Evolutionary conservation across 92 coral and sea anemone species (phyloP), one percentile per base, ranked within the genome.

Genomic region (Actinernus sp.): DNA sequence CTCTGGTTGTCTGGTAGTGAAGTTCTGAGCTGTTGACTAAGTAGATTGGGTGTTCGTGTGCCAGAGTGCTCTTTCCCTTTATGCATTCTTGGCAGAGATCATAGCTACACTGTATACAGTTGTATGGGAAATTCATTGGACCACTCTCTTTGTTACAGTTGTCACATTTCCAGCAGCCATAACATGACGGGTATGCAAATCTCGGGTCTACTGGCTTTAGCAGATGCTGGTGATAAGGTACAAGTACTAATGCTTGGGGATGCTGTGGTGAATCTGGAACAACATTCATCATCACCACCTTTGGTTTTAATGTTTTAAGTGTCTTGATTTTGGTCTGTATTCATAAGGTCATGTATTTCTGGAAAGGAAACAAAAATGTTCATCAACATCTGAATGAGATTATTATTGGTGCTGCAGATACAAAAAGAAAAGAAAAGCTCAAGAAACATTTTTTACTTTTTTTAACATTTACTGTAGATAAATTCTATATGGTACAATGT

Each of bases 151-250:
- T 52, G 16, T 48, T 26, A 26, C 96, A 90, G 71, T 85, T 59
- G 66, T 90, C 96, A 45, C 96, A 90, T 57, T 65, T 75, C 96
- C 96, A 90, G 14, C 71, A 29, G 0, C 96, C 96, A 14, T n/a
- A 50, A 65, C 38, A 80, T 11, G 65, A 44, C 26, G 64, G 45
- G 55, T 90, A 90, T 27, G 71, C 74, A 0, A 9, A 20, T 43
- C 34, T 13, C 4, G 94, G 94, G 45, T 88, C 32, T 3, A 45
- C 76, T 45, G 48, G 50, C 6, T 46, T 16, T 34, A 88, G 70
- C 7, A 31, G 61, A 48, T 88, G 94, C 13, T 32, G 57, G 50
- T 88, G 94, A 37, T 76, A 66, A 10, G 89, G 76, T 17, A 45
- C 55, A 9, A 23, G 19, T 8, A 45, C 21, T n/a, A n/a, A n/a